Base-by-base conservation (phyloP, 2,113 vertebrate species). In the Sander lucioperca region DNA sequence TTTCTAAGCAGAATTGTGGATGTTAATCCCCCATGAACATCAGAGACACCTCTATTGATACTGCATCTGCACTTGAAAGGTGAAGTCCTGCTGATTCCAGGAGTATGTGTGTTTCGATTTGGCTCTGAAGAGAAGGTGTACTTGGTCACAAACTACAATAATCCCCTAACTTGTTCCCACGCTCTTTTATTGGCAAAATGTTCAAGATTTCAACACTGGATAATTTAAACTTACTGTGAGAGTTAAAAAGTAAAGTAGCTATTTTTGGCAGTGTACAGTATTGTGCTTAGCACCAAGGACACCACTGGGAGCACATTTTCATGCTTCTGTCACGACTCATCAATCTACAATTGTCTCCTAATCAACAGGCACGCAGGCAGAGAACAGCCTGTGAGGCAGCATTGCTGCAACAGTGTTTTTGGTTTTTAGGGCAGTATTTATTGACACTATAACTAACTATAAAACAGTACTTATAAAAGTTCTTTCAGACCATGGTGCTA, bases 221-320 rank as follows among this genome's bases (percentile, higher is more conserved):
- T 70, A 5, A 68, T 53, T 18, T 19, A 5, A 48, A 30, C 1
- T 30, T 19, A 30, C 25, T 18, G 6, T 75, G 58, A 61, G n/a
- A 74, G 33, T 53, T 25, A 64, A 64, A 64, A 74, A 6, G 19
- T 25, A 53, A 51, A 61, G 23, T 7, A 19, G 3, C 8, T 59
- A 39, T 75, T 65, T 67, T 11, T 74, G 45, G 18, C 36, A 4
- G 25, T 7, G 23, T 47, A 19, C 21, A 54, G 25, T n/a, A 25
- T 21, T 81, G 56, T 75, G 65, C 63, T 69, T 16, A 61, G 63
- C 33, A 76, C 67, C 86, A 85, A 80, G 82, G 82, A 69, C 79
- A 62, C 61, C 10, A 14, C 39, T 43, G 18, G 39, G 19, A 75
- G 48, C 58, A 50, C 0, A 12, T 53, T 65, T 81, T 71, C 66